Conservation (phyloP, 2,113 vertebrate species). For the Rhinolophus sinicus region DNA sequence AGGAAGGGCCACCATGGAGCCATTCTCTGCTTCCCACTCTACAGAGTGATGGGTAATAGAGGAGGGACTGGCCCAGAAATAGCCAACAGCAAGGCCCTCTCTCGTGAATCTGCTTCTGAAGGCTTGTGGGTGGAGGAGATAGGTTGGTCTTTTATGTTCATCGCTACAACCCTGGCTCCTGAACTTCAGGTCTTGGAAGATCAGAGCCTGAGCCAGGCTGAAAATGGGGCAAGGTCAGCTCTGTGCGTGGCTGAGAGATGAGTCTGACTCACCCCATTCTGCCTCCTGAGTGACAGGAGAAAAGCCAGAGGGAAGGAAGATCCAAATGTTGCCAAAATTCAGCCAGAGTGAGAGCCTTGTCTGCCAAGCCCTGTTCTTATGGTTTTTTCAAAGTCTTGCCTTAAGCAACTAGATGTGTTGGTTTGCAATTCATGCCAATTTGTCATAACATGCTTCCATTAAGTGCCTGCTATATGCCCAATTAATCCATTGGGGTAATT, state of each 20-base stretch:
- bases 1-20: neutral
- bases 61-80: neutral
- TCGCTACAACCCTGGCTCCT: neutral
- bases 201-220: constrained; percentile 39
- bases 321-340: constrained; percentile 4
- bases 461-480: neutral
- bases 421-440: neutral
- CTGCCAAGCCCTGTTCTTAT: neutral
- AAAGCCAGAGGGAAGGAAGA: constrained; percentile 23
- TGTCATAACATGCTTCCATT: neutral
- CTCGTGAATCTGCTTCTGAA: neutral
- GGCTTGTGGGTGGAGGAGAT: neutral
- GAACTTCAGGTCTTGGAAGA: constrained; percentile 61
- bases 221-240: constrained; percentile 68
- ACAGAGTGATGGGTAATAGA: neutral
- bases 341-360: neutral
- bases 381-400: neutral
- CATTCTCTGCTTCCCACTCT: neutral
- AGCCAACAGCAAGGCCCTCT: neutral
- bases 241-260: constrained; percentile 27
- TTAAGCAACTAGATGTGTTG: neutral
- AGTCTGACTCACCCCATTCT: constrained; percentile 53
- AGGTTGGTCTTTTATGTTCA: constrained; percentile 26
- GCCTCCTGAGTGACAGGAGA: constrained; percentile 29
- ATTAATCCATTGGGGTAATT: neutral